Base-by-base conservation (phyloP, 2,888 invertebrate species). In the Dexiosoma caninum region DNA sequence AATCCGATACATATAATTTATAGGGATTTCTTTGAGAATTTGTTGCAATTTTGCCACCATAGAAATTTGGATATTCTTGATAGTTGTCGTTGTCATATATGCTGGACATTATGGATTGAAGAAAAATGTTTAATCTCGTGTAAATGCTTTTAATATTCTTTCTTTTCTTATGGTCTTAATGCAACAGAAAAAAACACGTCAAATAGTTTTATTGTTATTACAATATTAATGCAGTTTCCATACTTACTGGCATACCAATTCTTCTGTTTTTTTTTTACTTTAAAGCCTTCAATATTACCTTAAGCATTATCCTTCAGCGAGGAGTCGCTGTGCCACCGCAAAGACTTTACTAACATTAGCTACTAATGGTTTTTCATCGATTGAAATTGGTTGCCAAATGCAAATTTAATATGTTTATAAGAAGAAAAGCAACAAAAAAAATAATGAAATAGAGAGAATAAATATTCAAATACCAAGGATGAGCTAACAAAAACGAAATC, bases 361-460 rank as follows among this genome's bases (percentile, higher is more conserved):
- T 72, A 72, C 81, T 81, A 81, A 81, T 81, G 81, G 77, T 69
- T 77, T 77, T 72, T 42, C 69, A 81, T 81, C 81, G 81, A 81
- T 81, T 81, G 70, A 51, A 79, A 70, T 79, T 80, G 67, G 62
- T 72, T 69, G 76, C 81, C 81, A 81, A 81, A 81, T 81, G 81
- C 69, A 81, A 77, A 77, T 81, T 81, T 81, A 81, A 81, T 81
- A 81, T 69, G 60, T 66, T 74, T 66, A 30, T 14, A 40, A 40
- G 30, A 9, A 37, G 60, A 40, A 53, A 67, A 16, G 6, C 4
- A 6, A 27, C 4, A 6, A 3, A 72, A 64, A 69, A 67, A 23
- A 55, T 46, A n/a, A 62, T 30, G 27, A n/a, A 37, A 37, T n/a
- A n/a, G n/a, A n/a, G n/a, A 21, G 46, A 46, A 49, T 70, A 71